Base-by-base conservation (phyloP, 2,113 vertebrate genomes). In the Eurypyga helias region DNA sequence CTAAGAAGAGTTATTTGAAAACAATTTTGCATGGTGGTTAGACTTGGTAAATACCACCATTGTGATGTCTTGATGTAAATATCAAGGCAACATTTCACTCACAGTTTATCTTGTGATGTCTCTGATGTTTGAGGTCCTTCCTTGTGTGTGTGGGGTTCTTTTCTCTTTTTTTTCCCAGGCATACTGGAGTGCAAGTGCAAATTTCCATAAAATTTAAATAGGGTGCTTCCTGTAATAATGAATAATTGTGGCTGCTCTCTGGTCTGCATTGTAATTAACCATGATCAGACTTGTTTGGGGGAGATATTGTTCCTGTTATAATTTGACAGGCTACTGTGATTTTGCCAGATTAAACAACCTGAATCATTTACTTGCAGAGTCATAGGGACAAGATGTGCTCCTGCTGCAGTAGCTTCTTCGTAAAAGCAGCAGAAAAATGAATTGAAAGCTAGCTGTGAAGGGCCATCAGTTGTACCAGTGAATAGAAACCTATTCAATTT, bases 181-280 rank as follows among this genome's bases (percentile, higher is more conserved):
- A 96, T 98, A 96, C 87, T 67, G 83, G 97, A 97, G 83, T 97
- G 88, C 96, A 96, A 97, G 93, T 97, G 97, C 97, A 97, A 98
- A 99, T 99, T 99, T 99, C 98, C 98, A 99, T 99, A 98, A 99
- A 98, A 99, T 99, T 99, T 99, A 99, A 99, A 99, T 98, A 98
- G 98, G 97, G 97, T 98, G 97, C 98, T 99, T 99, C 98, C 98
- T 99, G 98, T 99, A 99, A 99, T 99, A 99, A 98, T 98, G 98
- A 98, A 98, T 98, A 99, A 98, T 99, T 98, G 98, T 98, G 97
- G 98, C 97, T 98, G 98, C 97, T 98, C 97, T 97, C 97, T 98
- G 98, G 97, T 98, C 98, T 98, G 98, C 98, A 95, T 98, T 98
- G 98, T 99, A 99, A 99, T 99, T 99, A 99, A 98, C 98, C 98